Base-by-base conservation (phyloP, 2,888 invertebrate species). In the Leptopilina drosophilae region DNA sequence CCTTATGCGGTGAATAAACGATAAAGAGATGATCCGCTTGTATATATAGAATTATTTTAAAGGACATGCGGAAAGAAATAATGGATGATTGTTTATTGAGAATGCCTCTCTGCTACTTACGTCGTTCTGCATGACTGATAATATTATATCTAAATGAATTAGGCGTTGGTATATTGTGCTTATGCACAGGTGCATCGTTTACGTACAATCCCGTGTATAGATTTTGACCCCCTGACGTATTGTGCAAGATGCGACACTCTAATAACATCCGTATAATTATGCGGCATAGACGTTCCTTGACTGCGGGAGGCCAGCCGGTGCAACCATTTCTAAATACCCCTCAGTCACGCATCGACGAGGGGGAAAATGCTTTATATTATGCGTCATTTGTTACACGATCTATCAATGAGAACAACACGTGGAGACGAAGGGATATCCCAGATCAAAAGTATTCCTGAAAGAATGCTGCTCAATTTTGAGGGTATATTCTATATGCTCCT, bases 261-360 rank as follows among this genome's bases (percentile, higher is more conserved):
- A 85, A 88, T 87, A 84, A 86, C 84, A 78, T 83, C 87, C 89
- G 87, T 88, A 87, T 89, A 89, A 89, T 89, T 89, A 89, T 88
- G 81, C 82, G 85, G 84, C 84, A 86, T 87, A 85, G 87, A 84
- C 69, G 69, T 73, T 73, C 69, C 69, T 73, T 73, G 69, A 73
- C 69, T 73, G 69, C 69, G 69, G 69, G 69, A 73, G 69, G 69
- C 56, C 56, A 56, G 56, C 69, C 56, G 69, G 56, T 56, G 33
- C 69, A 73, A 56, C 69, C 69, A 73, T 73, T 73, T 53, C 69
- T 73, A 73, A 73, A 73, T 69, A 69, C 69, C 69, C 69, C 69
- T 73, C 69, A 56, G 69, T 73, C 69, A 73, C 69, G 69, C 69
- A 73, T 73, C 69, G 33, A 73, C 69, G 33, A 73, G 69, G 69